Percentiles rank a stretch among this genome's conserved stretches.
These are phyloP conservation scores for Drosophila greeni DNA, from an alignment of 2,888 invertebrate species.

Conservation along the genomic window DNA sequence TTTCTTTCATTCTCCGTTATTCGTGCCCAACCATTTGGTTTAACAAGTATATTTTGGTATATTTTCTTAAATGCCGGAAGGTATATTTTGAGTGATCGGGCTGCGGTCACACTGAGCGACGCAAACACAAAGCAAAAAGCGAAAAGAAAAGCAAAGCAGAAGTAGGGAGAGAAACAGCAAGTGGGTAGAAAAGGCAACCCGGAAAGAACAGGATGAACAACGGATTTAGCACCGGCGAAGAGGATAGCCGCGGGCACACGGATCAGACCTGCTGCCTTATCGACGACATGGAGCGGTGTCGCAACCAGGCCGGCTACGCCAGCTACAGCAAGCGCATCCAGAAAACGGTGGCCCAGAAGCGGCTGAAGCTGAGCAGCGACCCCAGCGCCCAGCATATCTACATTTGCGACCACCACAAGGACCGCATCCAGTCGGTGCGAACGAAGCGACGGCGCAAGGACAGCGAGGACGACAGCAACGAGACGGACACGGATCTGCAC, in stretches of 20 bases:
- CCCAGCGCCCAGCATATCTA: conserved; percentile 93
- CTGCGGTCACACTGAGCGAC: conserved; percentile 6
- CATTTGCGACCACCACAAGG: conserved; percentile 97
- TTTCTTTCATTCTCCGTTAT: not conserved
- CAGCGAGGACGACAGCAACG: conserved; percentile 95
- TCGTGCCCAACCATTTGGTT: not conserved
- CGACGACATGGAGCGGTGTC: conserved; percentile 92
- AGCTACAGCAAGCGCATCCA: conserved; percentile 98
- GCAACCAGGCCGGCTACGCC: conserved; percentile 86
- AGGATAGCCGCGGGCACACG: conserved; percentile 91
- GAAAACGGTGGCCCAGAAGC: conserved; percentile 94
- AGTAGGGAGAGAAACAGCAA: conserved; percentile 7
- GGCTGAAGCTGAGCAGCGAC: conserved; percentile 93
- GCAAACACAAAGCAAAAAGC: conserved; percentile 14
- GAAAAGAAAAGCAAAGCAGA: conserved; percentile 9
- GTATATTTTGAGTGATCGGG: not conserved
- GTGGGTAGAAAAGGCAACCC: conserved; percentile 6
- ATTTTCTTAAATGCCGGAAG: not conserved
- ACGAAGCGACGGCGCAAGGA: conserved; percentile 94
- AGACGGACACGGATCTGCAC: conserved; percentile 93
- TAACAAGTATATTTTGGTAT: conserved; percentile 1
- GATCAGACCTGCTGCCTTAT: conserved; percentile 96
- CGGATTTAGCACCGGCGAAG: conserved; percentile 94
- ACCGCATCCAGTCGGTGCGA: conserved; percentile 96
- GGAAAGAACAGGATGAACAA: conserved; percentile 79